A percentile compares a stretch with the other conserved stretches of the same genome.
These are phyloP conservation scores for Meleagris gallopavo DNA, from an alignment of 2,113 vertebrate genomes.

Conservation along the genomic window DNA sequence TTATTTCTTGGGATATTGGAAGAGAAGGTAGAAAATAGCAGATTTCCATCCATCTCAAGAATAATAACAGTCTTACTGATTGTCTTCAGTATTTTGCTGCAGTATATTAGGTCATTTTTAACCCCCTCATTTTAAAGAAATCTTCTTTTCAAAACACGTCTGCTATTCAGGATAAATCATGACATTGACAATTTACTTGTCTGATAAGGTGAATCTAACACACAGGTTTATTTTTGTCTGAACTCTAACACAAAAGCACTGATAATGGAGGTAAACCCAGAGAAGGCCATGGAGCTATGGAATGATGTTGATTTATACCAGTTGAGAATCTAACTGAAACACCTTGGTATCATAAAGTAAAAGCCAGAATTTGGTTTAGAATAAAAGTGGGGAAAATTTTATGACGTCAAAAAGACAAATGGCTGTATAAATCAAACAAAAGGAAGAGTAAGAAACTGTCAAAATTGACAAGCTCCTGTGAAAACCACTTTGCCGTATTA, in stretches of 20 bases:
- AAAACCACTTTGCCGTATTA: background rate
- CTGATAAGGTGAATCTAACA: conserved; percentile 6
- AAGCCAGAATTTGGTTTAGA: background rate
- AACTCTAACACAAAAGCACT: background rate
- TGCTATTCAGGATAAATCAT: conserved; percentile 17
- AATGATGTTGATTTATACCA: background rate
- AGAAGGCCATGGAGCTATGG: background rate
- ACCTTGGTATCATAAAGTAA: background rate
- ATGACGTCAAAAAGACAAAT: background rate
- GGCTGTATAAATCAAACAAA: background rate
- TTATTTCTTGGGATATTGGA: conserved; percentile 63
- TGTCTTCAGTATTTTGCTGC: conserved; percentile 28
- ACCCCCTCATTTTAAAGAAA: conserved; percentile 36
- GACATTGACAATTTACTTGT: conserved; percentile 31
- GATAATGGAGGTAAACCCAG: background rate
- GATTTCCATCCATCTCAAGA: conserved; percentile 55
- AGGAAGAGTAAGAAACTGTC: background rate
- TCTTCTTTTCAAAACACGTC: conserved; percentile 20
- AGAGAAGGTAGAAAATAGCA: conserved; percentile 57
- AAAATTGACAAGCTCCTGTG: background rate
- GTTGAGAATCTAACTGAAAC: background rate
- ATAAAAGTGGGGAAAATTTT: background rate
- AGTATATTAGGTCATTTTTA: conserved; percentile 38
- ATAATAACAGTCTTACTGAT: conserved; percentile 46
- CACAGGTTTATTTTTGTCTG: background rate